Conservation (phyloP, 1,140 invertebrate genomes). For the Drosophila busckii region DNA sequence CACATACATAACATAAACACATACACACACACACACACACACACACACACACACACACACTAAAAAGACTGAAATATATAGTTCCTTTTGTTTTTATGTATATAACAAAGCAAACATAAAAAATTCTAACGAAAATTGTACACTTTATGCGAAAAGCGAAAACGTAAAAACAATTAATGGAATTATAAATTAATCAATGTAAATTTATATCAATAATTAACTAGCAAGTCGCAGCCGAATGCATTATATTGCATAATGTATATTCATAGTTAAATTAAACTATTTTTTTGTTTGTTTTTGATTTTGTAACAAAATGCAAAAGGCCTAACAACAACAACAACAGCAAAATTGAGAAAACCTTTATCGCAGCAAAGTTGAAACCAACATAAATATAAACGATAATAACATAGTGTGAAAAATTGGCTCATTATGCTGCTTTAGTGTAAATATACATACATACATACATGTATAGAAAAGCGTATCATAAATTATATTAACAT, state of each 20-base stretch:
- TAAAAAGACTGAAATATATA: slow-evolving; percentile 79
- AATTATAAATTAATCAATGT: slow-evolving; percentile 69
- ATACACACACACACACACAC: slow-evolving; percentile 21
- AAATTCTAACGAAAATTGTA: slow-evolving; percentile 69
- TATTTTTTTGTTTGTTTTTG: too few species aligned
- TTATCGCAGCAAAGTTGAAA: slow-evolving; percentile 22
- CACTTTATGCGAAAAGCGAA: slow-evolving; percentile 41
- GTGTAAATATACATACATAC: slow-evolving; percentile 52
- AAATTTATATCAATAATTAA: slow-evolving; percentile 44
- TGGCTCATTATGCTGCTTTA: slow-evolving; percentile 44
- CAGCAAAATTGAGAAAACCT: slow-evolving; percentile 25
- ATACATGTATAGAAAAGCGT: slow-evolving; percentile 34
- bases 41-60: slow-evolving; percentile 63
- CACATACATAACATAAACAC: slow-evolving; percentile 20
- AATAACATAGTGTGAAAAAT: slow-evolving; percentile 44
- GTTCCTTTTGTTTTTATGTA: slow-evolving; percentile 79
- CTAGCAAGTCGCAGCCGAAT: slow-evolving; percentile 40
- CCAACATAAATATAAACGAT: slow-evolving; percentile 45
- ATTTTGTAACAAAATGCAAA: slow-evolving; percentile 43
- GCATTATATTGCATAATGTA: slow-evolving; percentile 49
- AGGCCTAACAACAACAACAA: slow-evolving; percentile 7
- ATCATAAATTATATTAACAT: slow-evolving; percentile 52
- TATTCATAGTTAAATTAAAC: slow-evolving; percentile 66
- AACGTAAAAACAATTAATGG: slow-evolving; percentile 73
- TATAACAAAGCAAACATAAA: slow-evolving; percentile 50